Conservation (phyloP, 2,797 vertebrate species). For the Halcyon chelicuti region DNA sequence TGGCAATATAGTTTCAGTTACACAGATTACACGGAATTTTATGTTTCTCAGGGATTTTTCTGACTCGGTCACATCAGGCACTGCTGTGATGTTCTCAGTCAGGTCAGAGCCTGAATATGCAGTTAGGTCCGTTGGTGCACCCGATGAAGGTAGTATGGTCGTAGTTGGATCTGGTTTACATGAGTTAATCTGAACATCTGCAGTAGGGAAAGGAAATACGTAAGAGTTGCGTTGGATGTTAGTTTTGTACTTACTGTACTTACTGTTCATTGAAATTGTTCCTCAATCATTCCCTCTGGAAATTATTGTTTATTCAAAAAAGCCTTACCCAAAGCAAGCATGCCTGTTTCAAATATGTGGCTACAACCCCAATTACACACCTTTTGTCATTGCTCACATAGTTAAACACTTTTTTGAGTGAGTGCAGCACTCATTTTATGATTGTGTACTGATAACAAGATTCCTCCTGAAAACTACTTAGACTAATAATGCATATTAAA, state of each 20-base stretch:
- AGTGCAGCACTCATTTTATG: background rate
- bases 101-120: background rate
- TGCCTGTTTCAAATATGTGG: background rate
- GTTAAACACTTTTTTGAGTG: background rate
- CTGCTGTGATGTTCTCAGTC: background rate
- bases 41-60: background rate
- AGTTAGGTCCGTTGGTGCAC: background rate
- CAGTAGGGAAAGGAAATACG: background rate
- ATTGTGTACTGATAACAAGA: background rate
- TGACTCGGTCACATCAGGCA: background rate
- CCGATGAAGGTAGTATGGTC: background rate
- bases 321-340: background rate
- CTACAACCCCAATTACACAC: background rate
- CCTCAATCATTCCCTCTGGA: background rate
- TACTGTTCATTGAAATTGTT: background rate
- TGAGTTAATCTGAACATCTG: constrained; percentile 78
- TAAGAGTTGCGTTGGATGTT: background rate
- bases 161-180: constrained; percentile 72
- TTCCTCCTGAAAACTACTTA: background rate
- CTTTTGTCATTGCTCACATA: background rate
- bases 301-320: background rate
- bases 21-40: constrained; percentile 52
- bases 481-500: background rate
- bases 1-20: constrained; percentile 61
- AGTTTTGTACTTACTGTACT: background rate